These are phyloP conservation scores for Asbolus verrucosus DNA, from an alignment of 1,140 invertebrate genomes.

Conservation along the genomic window DNA sequence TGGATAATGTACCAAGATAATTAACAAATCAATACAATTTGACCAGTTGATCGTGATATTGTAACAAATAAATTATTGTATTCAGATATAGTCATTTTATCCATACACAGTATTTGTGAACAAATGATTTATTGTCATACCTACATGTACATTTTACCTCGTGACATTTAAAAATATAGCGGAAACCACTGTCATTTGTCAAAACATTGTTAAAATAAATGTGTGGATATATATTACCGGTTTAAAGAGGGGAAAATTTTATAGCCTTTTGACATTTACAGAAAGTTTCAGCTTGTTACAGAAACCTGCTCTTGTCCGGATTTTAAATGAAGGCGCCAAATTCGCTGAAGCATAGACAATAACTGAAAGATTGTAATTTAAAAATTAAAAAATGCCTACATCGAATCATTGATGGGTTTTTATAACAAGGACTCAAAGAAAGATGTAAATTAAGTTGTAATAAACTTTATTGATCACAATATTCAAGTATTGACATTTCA, in stretches of 20 bases:
- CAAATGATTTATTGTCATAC: not conserved
- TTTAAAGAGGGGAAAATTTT: too few relatives aligned
- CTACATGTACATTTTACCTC: not conserved
- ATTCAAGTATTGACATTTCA: slow-evolving; percentile 42
- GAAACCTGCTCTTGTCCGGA: too few relatives aligned
- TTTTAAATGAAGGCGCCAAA: too few relatives aligned
- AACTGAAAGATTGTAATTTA: too few relatives aligned
- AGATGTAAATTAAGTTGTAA: slow-evolving; percentile 38
- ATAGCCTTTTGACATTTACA: too few relatives aligned
- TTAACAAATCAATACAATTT: not conserved
- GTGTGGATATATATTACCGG: too few relatives aligned
- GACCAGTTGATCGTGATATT: not conserved
- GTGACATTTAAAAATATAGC: not conserved
- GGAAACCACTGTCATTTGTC: not conserved
- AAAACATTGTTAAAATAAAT: too few relatives aligned
- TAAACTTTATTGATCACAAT: slow-evolving; percentile 47
- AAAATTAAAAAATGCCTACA: too few relatives aligned
- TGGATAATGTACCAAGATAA: not conserved
- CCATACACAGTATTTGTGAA: not conserved
- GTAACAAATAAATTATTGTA: not conserved
- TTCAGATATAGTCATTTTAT: slow-evolving; percentile 1
- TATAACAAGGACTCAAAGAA: not conserved
- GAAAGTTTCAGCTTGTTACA: too few relatives aligned
- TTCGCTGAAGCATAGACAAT: not conserved
- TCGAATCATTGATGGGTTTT: too few relatives aligned